These are phyloP conservation scores for Xiphorhynchus elegans DNA, from an alignment of 2,113 vertebrate species.

Conservation along the genomic window DNA sequence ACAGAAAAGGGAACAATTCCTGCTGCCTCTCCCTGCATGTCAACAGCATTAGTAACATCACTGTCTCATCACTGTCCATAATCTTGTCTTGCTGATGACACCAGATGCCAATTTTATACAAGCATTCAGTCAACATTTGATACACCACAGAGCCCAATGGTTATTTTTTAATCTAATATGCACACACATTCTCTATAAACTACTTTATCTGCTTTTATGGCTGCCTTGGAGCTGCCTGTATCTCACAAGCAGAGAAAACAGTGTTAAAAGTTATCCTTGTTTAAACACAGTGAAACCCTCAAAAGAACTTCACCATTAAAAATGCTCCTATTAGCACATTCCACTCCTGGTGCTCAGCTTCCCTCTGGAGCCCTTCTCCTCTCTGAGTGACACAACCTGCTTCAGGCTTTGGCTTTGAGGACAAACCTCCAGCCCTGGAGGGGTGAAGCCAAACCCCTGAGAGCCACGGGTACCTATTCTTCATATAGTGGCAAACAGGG, in stretches of 20 bases:
- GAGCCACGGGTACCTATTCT: background rate
- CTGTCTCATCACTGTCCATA: slow-evolving; percentile 8
- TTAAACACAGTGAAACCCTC: background rate
- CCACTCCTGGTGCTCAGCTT: background rate
- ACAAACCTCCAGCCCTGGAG: background rate
- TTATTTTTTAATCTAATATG: background rate
- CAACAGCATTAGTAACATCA: slow-evolving; percentile 1
- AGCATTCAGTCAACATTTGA: background rate
- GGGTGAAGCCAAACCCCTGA: background rate
- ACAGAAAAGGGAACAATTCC: background rate
- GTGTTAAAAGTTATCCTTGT: background rate
- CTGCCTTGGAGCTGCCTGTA: background rate
- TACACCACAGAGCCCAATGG: background rate
- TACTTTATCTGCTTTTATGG: background rate
- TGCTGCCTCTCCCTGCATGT: background rate
- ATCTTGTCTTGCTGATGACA: background rate
- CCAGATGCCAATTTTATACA: slow-evolving; percentile 2
- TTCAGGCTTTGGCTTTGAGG: background rate
- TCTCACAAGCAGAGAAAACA: background rate
- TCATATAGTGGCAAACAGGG: background rate
- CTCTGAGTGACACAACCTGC: background rate
- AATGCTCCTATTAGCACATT: background rate
- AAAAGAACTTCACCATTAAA: background rate
- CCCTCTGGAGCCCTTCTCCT: background rate
- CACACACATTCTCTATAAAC: background rate